Evolutionary conservation across 37 sponge, comb jelly and placozoan species (phyloP).

Genomic region (Axinella damicornis): DNA sequence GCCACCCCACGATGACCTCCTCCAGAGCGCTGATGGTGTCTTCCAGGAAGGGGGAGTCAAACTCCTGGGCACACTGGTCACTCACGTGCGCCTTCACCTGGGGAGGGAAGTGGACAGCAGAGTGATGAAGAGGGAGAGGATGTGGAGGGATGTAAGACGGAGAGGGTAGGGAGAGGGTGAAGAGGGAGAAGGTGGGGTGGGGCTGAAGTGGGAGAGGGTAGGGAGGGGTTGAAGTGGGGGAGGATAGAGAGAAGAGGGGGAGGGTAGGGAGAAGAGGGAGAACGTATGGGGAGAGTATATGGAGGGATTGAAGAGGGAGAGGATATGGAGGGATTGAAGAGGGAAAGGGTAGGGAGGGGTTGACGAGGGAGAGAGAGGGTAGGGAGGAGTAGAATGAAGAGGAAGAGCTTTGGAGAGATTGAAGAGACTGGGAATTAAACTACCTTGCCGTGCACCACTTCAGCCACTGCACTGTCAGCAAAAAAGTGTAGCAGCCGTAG

Average conservation of each 20-base stretch:
- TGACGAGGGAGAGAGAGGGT: too few species aligned
- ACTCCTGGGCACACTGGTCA: slow-evolving; percentile 48
- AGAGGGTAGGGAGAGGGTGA: not conserved
- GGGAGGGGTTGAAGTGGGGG: not conserved
- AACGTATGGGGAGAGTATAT: not conserved
- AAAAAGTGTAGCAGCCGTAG: slow-evolving; percentile 52
- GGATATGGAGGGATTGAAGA: too few species aligned
- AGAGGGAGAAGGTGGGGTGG: not conserved
- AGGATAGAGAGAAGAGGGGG: not conserved
- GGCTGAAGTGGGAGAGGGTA: not conserved
- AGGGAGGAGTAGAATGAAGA: too few species aligned
- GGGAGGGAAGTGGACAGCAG: too few species aligned
- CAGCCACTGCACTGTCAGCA: slow-evolving; percentile 31
- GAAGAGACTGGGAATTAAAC: not conserved
- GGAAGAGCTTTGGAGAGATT: too few species aligned
- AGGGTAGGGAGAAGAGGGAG: not conserved
- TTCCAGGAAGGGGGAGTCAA: slow-evolving; percentile 34
- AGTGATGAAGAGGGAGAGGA: too few species aligned
- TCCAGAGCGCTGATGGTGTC: slow-evolving; percentile 19
- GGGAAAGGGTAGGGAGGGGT: too few species aligned
- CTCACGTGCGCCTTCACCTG: slow-evolving; percentile 43
- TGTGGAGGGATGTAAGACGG: too few species aligned
- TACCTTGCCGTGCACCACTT: slow-evolving; percentile 43
- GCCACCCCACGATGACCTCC: slow-evolving; percentile 43
- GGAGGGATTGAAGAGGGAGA: not conserved